Evolutionary conservation across 2,797 vertebrate genomes (phyloP), one percentile per base, ranked within the genome.

Genomic region (Sebastolobus alascanus): DNA sequence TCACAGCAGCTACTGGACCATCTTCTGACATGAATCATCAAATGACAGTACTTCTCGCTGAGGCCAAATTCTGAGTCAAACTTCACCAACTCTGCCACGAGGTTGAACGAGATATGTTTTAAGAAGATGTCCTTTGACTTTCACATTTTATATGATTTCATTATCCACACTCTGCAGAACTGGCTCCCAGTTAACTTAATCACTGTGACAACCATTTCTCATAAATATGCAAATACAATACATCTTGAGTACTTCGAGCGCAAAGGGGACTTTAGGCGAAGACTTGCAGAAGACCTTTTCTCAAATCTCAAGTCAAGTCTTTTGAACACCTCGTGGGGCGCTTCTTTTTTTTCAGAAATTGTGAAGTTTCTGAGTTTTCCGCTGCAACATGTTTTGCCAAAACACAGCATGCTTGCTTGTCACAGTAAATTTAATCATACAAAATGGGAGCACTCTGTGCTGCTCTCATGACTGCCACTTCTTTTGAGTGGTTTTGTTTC

Each of bases 151-250:
- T 88, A 65, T 79, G 79, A 84, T 88, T 90, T 87, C 86, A 93
- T 94, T 92, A 92, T 92, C 87, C 86, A 85, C 88, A 87, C 82
- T 92, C 86, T 90, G 84, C 82, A 88, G 87, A 90, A 88, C 85
- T 67, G 82, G 82, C 84, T 93, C 59, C 87, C 83, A 86, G 87
- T 90, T 89, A 94, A 90, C 89, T 89, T 93, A 90, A 93, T 93
- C 93, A 91, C 91, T 89, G 87, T 89, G 92, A 91, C 92, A 87
- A 82, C 84, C 85, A 87, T 88, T 91, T 89, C 91, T 92, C 91
- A 93, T 93, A 92, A 95, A 92, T 94, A 94, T 95, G 93, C 91
- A 93, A 95, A 94, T 93, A 88, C 67, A 83, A 84, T 75, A 80
- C 84, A 83, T 93, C 54, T 83, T 73, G 70, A 82, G 82, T 70